Evolutionary conservation across 2,797 vertebrate species (phyloP), one percentile per base, ranked within the genome.

Genomic region (Eptatretus atami): DNA sequence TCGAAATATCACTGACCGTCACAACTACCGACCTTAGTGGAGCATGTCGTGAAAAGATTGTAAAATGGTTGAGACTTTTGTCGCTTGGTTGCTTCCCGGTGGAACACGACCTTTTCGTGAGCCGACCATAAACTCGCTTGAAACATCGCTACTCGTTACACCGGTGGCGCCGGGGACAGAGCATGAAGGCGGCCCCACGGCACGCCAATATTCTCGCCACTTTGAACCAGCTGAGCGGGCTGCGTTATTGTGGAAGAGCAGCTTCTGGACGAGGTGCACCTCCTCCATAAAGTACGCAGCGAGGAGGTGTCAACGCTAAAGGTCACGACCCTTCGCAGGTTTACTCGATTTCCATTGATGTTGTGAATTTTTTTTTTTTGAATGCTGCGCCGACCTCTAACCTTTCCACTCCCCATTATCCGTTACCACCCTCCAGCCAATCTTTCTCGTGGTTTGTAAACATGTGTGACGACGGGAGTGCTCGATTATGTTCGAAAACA

Each of bases 241-340:
- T 98, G 66, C 80, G 92, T n/a, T 69, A 98, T n/a, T 98, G 90
- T 98, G 92, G 92, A 98, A 98, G 69, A 98, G 86, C 92, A 98
- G 77, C 79, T 98, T 52, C 68, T 98, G 75, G 88, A 98, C 6
- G 86, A 98, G 71, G 83, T 84, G 75, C 90, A 96, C 65, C 82
- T 98, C 10, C 86, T 96, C n/a, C 63, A 95, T 98, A 74, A 98
- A 98, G 71, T 98, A 98, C 73, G 92, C 92, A 96, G 92, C 1
- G 92, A 98, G 69, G 92, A 98, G 0, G 88, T 98, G 92, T 95
- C 67, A n/a, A 98, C 92, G 0, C 78, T 98, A 69, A 69, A 87
- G 66, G 87, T 95, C 72, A 98, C 0, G 92, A 98, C 67, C 92
- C 90, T 4, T 95, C 90, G 1, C 92, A 98, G 86, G 81, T n/a